Percentiles rank a stretch among this genome's conserved stretches.
Conservation (phyloP, 2,888 invertebrate genomes). For the Chrysotoxum bicinctum region DNA sequence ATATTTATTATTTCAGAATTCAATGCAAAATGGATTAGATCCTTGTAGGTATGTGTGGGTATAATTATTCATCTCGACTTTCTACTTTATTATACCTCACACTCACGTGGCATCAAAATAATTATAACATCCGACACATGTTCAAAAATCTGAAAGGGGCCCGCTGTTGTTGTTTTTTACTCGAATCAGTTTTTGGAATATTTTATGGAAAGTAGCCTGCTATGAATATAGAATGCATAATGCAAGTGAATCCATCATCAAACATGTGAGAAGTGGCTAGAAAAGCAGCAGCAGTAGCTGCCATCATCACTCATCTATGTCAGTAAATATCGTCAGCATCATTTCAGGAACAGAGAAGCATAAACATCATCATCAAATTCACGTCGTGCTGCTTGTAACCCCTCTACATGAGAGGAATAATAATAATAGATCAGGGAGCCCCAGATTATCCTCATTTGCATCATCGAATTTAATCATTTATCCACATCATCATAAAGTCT, state of each 20-base stretch:
- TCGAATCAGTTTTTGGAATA: slow-evolving; percentile 15
- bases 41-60: neutral
- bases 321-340: slow-evolving; percentile 33
- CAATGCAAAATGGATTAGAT: slow-evolving; percentile 39
- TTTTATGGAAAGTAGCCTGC: slow-evolving; percentile 59
- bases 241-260: slow-evolving; percentile 62
- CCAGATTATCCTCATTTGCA: slow-evolving; percentile 71
- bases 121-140: slow-evolving; percentile 50
- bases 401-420: slow-evolving; percentile 59
- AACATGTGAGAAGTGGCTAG: slow-evolving; percentile 24
- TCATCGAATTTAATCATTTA: slow-evolving; percentile 71
- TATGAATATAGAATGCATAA: slow-evolving; percentile 60
- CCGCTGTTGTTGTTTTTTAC: neutral
- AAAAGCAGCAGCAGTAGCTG: neutral
- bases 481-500: slow-evolving; percentile 25
- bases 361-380: slow-evolving; percentile 64
- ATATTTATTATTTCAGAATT: slow-evolving; percentile 39
- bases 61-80: neutral
- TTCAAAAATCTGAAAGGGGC: neutral
- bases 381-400: slow-evolving; percentile 52
- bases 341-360: slow-evolving; percentile 19
- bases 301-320: slow-evolving; percentile 27
- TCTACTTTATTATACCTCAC: neutral
- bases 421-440: slow-evolving; percentile 62
- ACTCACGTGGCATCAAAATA: slow-evolving; percentile 56